Evolutionary conservation across 2,797 vertebrate genomes (phyloP).

Genomic region (Meda fulgida): DNA sequence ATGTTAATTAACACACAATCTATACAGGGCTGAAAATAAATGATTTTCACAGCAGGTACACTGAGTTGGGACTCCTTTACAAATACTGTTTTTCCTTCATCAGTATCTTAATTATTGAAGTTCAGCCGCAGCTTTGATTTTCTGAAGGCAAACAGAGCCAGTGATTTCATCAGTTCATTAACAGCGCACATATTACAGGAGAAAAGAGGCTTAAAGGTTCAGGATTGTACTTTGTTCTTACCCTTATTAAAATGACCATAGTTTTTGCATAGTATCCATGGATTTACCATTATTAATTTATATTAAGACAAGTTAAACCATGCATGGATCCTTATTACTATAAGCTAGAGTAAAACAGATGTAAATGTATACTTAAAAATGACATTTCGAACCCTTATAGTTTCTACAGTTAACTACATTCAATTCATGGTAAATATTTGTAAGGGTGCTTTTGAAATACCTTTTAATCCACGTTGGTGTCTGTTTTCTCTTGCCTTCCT

Average conservation of each 20-base stretch:
- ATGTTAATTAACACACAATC: constrained; percentile 8
- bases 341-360: not conserved
- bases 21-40: constrained; percentile 6
- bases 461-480: not conserved
- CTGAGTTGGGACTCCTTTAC: not conserved
- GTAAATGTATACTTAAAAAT: too few species aligned
- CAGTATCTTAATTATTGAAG: constrained; percentile 24
- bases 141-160: constrained; percentile 16
- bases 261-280: not conserved
- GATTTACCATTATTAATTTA: not conserved
- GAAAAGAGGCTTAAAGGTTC: not conserved
- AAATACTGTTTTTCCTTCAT: constrained; percentile 19
- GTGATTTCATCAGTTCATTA: constrained; percentile 28
- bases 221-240: not conserved
- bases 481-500: not conserved
- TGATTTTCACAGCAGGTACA: constrained; percentile 23
- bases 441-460: not conserved
- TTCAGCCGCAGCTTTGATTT: constrained; percentile 12
- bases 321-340: not conserved
- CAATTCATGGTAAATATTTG: not conserved
- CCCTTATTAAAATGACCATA: not conserved
- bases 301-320: not conserved
- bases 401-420: not conserved
- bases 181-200: not conserved
- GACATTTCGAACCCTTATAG: not conserved